Evolutionary conservation across 2,888 invertebrate genomes (phyloP).

Genomic region (Augiades crinisus): DNA sequence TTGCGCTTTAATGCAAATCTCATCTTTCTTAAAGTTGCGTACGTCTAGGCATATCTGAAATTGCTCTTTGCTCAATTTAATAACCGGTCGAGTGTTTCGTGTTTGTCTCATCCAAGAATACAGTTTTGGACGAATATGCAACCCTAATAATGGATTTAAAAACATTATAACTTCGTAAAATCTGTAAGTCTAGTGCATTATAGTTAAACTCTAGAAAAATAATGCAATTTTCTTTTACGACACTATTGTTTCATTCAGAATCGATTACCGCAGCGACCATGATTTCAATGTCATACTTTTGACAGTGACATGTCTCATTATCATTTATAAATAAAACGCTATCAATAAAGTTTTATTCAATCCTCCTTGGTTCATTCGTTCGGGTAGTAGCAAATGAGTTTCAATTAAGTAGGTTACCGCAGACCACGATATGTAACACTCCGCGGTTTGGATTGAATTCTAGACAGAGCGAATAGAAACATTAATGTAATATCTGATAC

Average conservation of each 20-base stretch:
- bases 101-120: constrained; percentile 39
- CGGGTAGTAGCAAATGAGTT: constrained; percentile 22
- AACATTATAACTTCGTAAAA: constrained; percentile 33
- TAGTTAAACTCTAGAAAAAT: background rate
- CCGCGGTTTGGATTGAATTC: constrained; percentile 21
- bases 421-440: constrained; percentile 15
- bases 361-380: constrained; percentile 10
- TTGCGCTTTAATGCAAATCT: constrained; percentile 59
- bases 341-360: background rate
- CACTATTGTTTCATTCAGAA: background rate
- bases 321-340: background rate
- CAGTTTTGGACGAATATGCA: constrained; percentile 36
- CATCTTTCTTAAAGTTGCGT: constrained; percentile 53
- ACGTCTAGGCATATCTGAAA: constrained; percentile 63
- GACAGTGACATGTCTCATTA: constrained; percentile 19
- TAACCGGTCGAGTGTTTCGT: constrained; percentile 46
- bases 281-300: constrained; percentile 12
- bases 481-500: background rate
- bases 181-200: background rate
- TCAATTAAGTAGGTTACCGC: constrained; percentile 24
- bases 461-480: constrained; percentile 8
- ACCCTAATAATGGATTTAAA: constrained; percentile 33
- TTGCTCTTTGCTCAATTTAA: constrained; percentile 53
- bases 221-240: background rate
- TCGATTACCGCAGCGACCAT: constrained; percentile 22